Base-by-base conservation (phyloP, 2,888 invertebrate species). In the Hypena proboscidalis region DNA sequence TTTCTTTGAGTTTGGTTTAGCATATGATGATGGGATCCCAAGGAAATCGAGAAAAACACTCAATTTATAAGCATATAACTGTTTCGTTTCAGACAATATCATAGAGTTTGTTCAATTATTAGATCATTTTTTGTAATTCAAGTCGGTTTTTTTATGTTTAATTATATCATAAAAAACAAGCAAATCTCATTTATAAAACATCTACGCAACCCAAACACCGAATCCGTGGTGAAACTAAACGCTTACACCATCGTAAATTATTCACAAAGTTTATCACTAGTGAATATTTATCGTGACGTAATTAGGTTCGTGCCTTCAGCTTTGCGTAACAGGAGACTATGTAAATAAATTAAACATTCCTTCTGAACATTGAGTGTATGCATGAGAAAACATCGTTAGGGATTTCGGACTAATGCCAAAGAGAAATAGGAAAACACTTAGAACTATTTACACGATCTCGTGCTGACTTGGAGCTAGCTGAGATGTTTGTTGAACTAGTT, bases 251-350 rank as follows among this genome's bases (percentile, higher is more conserved):
- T 73, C 80, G 74, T 85, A 80, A 85, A 84, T 83, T 84, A 83
- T 82, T 83, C 80, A 58, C 77, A 60, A 78, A 85, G 78, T 85
- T 86, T 85, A 85, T 85, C 74, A 78, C 79, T 83, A 80, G 83
- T 83, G 83, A 83, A 85, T 83, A 85, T 85, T 85, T 85, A 85
- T 82, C 83, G 74, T 54, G 76, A 70, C 77, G 76, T 85, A 86
- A 86, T 85, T 85, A 85, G 82, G 78, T 84, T 80, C 73, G 66
- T 76, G 78, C 71, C 75, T 80, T 72, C 66, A 78, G 77, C 77
- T 77, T 85, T 80, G 71, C 74, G 72, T 70, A 80, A 80, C 69
- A 61, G 68, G 69, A 74, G 74, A 73, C 62, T 70, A 70, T 71
- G 66, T 67, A 73, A 81, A 83, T 80, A 80, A 75, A 80, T 80